phyloP scores from a whole-genome alignment of 2,797 vertebrate species.

The Enteromius afrohamiltoni region DNA sequence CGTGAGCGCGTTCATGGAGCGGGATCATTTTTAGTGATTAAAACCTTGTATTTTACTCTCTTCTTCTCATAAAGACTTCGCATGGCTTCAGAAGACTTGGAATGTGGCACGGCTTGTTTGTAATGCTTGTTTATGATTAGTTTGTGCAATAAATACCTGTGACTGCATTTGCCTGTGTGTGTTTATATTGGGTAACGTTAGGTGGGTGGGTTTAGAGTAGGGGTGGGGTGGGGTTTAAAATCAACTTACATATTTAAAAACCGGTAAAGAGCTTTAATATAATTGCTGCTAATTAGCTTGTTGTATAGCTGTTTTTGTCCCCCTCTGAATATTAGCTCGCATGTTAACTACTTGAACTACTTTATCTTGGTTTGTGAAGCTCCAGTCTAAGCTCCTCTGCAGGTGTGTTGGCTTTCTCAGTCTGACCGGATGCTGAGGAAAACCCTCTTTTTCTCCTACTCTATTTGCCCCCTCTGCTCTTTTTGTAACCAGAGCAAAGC shows the following conservation, averaged over 20 bases:
- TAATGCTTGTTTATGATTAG: too few relatives aligned
- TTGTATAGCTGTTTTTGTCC: not conserved
- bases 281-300: not conserved
- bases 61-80: too few relatives aligned
- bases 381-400: not conserved
- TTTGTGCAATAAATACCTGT: too few relatives aligned
- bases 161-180: too few relatives aligned
- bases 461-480: slow-evolving; percentile 18
- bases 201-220: too few relatives aligned
- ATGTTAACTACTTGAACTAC: not conserved
- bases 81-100: too few relatives aligned
- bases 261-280: not conserved
- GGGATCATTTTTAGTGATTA: too few relatives aligned
- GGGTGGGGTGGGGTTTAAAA: too few relatives aligned
- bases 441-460: slow-evolving; percentile 35
- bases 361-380: not conserved
- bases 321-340: not conserved
- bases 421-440: slow-evolving; percentile 38
- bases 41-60: too few relatives aligned
- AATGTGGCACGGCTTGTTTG: too few relatives aligned
- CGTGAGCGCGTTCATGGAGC: too few relatives aligned
- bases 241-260: not conserved
- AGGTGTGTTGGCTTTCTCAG: slow-evolving; percentile 20
- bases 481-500: slow-evolving; percentile 42
- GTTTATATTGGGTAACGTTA: too few relatives aligned